Conservation (phyloP, 1,140 invertebrate species). For the Cardiocondyla obscurior region DNA sequence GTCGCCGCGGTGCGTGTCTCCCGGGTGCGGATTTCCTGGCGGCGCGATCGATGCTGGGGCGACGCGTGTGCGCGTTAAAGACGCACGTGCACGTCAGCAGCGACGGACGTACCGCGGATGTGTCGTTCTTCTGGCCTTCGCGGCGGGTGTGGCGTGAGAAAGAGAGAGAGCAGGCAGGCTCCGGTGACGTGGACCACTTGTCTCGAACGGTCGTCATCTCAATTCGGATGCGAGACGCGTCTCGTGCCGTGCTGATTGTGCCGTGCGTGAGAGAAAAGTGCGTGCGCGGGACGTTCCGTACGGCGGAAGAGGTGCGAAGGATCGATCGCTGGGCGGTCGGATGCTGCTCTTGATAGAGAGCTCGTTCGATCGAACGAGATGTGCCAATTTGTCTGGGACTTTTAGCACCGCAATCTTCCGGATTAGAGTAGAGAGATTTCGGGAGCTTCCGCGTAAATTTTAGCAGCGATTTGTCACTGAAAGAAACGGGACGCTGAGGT, state of each 20-base stretch:
- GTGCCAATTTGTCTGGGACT: not conserved
- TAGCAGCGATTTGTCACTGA: not conserved
- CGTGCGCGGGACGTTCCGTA: not conserved
- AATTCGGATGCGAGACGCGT: slow-evolving; percentile 19
- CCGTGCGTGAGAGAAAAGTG: slow-evolving; percentile 8
- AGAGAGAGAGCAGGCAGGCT: not conserved
- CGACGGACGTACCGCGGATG: not conserved
- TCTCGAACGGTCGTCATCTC: slow-evolving; percentile 61
- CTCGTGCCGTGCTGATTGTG: not conserved
- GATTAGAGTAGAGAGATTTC: not conserved
- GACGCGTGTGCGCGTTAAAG: slow-evolving; percentile 23
- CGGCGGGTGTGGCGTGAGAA: slow-evolving; percentile 70
- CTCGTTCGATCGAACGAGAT: slow-evolving; percentile 42
- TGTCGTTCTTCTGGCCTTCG: not conserved
- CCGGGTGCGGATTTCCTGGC: slow-evolving; percentile 8
- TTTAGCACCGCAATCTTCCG: not conserved
- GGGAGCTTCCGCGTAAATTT: not conserved
- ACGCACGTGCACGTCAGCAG: slow-evolving; percentile 37
- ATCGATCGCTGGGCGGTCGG: slow-evolving; percentile 19
- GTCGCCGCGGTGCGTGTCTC: not conserved
- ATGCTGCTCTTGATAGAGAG: slow-evolving; percentile 4
- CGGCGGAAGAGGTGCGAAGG: not conserved
- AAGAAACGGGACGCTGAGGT: not conserved
- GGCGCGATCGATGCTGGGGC: slow-evolving; percentile 12
- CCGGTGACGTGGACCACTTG: slow-evolving; percentile 65